Evolutionary conservation across 2,888 invertebrate genomes (phyloP).

Genomic region (Synergus gifuensis): DNA sequence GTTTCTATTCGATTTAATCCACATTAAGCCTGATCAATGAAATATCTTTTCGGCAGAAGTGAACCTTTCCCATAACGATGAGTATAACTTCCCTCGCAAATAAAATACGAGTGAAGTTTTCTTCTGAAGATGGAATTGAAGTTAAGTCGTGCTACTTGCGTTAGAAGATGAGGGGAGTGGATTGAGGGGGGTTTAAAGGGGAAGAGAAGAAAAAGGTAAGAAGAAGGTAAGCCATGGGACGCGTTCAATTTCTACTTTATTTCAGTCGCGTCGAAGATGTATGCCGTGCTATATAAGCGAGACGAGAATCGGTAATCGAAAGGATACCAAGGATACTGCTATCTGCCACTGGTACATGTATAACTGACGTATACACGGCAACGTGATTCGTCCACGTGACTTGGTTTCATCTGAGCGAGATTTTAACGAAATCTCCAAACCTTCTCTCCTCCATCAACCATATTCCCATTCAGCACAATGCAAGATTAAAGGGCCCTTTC

Average conservation of each 20-base stretch:
- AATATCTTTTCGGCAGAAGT: background rate
- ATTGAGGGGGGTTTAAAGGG: background rate
- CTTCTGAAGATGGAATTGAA: constrained; percentile 29
- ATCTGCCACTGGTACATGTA: background rate
- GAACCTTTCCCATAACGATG: constrained; percentile 3
- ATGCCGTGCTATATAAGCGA: constrained; percentile 17
- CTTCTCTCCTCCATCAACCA: background rate
- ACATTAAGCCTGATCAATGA: constrained; percentile 27
- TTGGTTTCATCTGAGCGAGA: constrained; percentile 10
- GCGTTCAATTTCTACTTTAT: constrained; percentile 37
- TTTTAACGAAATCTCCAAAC: constrained; percentile 22
- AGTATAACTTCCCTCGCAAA: constrained; percentile 18
- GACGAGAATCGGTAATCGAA: constrained; percentile 36
- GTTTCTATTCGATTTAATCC: constrained; percentile 14
- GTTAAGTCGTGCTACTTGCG: constrained; percentile 29
- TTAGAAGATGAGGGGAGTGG: background rate
- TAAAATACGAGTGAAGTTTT: constrained; percentile 33
- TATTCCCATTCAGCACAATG: background rate
- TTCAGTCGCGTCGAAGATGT: constrained; percentile 26
- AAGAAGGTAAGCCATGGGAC: constrained; percentile 25
- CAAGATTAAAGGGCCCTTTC: background rate
- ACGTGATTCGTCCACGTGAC: constrained; percentile 60
- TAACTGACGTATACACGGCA: constrained; percentile 42
- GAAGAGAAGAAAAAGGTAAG: background rate
- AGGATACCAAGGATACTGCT: constrained; percentile 15